Base-by-base conservation (phyloP, 2,888 invertebrate genomes). In the Physocephala rufipes region DNA sequence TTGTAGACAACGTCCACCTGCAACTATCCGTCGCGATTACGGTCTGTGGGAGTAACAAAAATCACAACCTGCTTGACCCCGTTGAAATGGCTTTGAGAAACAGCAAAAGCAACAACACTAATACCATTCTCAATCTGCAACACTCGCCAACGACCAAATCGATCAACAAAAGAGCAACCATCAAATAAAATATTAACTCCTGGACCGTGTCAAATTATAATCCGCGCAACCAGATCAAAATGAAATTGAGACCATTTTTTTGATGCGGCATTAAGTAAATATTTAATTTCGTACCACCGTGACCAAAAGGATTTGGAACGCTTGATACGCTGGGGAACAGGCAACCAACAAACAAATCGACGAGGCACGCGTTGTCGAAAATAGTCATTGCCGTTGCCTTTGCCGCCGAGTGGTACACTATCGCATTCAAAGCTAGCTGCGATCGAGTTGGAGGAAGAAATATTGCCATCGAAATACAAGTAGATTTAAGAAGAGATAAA, bases 251-350 rank as follows among this genome's bases (percentile, higher is more conserved):
- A 67, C 71, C 69, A 71, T 73, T 68, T 65, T 62, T 45, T 24
- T 36, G 36, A 36, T 12, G 16, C 58, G 67, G 64, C 49, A 7
- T 49, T 36, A 82, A 80, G 82, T 82, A 82, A 82, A 82, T 82
- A 82, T 82, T 82, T 82, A 82, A 82, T 82, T 82, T 82, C 81
- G 82, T 78, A 80, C 80, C 78, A 82, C 79, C 82, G 82, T 80
- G 81, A 79, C 82, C 78, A 81, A 82, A 78, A 76, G 80, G 81
- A 82, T 82, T 82, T 78, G 79, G 76, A 77, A 79, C 78, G 82
- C 81, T 76, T 79, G 81, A 79, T n/a, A 81, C 74, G 2, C 28
- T 28, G 58, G 58, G 0, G 5, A 12, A 55, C 24, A 24, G 21
- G 24, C 9, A 21, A 53, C n/a, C 24, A 53, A 24, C 36, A 36